A percentile compares a stretch with the other conserved stretches of the same genome.
These are phyloP conservation scores for Hypercompe scribonia DNA, from an alignment of 2,888 invertebrate species.

Conservation along the genomic window DNA sequence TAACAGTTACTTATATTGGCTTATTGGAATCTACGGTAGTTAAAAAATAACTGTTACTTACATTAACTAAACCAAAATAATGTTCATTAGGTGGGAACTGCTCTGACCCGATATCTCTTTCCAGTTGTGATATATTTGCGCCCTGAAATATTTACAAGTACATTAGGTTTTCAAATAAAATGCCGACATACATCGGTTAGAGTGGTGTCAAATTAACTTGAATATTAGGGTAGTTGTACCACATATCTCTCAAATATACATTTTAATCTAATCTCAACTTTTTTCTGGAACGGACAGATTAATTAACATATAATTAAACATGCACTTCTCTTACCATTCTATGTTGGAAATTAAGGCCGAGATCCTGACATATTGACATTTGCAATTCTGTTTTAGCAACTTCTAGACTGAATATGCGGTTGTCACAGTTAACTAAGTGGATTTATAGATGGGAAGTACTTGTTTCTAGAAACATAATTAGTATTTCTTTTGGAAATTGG, in stretches of 20 bases:
- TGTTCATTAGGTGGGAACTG: slow-evolving; percentile 99
- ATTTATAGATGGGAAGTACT: slow-evolving; percentile 59
- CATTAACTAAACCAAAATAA: slow-evolving; percentile 99
- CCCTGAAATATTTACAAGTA: slow-evolving; percentile 88
- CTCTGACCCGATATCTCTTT: slow-evolving; percentile 99
- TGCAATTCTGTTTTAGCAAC: slow-evolving; percentile 82
- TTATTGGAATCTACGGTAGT: not conserved
- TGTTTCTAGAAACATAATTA: slow-evolving; percentile 72
- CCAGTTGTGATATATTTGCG: slow-evolving; percentile 99
- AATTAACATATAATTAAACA: slow-evolving; percentile 54
- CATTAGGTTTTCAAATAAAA: slow-evolving; percentile 32
- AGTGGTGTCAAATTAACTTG: slow-evolving; percentile 19
- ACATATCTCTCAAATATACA: slow-evolving; percentile 17
- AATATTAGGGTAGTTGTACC: slow-evolving; percentile 20
- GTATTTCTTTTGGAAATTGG: slow-evolving; percentile 64
- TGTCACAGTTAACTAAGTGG: slow-evolving; percentile 56
- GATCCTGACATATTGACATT: slow-evolving; percentile 87
- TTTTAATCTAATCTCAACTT: slow-evolving; percentile 20
- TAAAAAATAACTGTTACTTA: slow-evolving; percentile 82
- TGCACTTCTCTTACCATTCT: slow-evolving; percentile 81
- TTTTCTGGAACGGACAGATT: slow-evolving; percentile 44
- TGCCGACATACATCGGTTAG: slow-evolving; percentile 48
- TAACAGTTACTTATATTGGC: not conserved
- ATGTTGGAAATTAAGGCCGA: slow-evolving; percentile 87
- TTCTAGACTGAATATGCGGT: slow-evolving; percentile 68